Percentiles rank a stretch among this genome's conserved stretches.
phyloP scores from a whole-genome alignment of 2,888 invertebrate genomes.

The Xestoiulus laeticollis region DNA sequence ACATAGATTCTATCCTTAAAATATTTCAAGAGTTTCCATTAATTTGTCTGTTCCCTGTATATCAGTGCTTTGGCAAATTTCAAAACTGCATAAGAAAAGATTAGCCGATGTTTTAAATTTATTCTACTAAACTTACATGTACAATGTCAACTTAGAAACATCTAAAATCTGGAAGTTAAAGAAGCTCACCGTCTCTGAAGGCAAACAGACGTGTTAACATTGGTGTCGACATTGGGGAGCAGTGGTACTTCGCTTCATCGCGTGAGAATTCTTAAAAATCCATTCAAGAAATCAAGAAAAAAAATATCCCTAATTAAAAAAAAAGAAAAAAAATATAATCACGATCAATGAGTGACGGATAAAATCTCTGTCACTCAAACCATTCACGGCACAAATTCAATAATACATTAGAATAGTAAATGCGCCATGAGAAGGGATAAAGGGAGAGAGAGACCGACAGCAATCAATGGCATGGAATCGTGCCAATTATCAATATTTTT shows the following conservation, averaged over 20 bases:
- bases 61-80: neutral
- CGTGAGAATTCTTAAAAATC: slow-evolving; percentile 29
- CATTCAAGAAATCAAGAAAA: neutral
- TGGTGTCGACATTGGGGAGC: slow-evolving; percentile 36
- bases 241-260: neutral
- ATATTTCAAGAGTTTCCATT: no score
- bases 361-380: slow-evolving; percentile 3
- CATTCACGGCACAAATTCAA: slow-evolving; percentile 37
- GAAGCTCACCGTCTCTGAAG: slow-evolving; percentile 36
- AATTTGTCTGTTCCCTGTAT: neutral
- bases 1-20: no score
- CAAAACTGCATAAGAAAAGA: slow-evolving; percentile 3
- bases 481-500: slow-evolving; percentile 30
- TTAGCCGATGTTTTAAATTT: slow-evolving; percentile 52
- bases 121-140: slow-evolving; percentile 53
- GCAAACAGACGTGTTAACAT: slow-evolving; percentile 11
- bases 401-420: slow-evolving; percentile 29
- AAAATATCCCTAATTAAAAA: slow-evolving; percentile 32
- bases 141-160: slow-evolving; percentile 50
- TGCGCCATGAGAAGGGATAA: neutral
- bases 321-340: neutral
- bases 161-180: slow-evolving; percentile 52
- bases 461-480: slow-evolving; percentile 8
- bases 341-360: slow-evolving; percentile 2
- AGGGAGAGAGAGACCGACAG: slow-evolving; percentile 31